A percentile compares a stretch with the other conserved stretches of the same genome.
phyloP scores from a whole-genome alignment of 2,797 vertebrate genomes.

The Tokudaia tokunoshimensis region DNA sequence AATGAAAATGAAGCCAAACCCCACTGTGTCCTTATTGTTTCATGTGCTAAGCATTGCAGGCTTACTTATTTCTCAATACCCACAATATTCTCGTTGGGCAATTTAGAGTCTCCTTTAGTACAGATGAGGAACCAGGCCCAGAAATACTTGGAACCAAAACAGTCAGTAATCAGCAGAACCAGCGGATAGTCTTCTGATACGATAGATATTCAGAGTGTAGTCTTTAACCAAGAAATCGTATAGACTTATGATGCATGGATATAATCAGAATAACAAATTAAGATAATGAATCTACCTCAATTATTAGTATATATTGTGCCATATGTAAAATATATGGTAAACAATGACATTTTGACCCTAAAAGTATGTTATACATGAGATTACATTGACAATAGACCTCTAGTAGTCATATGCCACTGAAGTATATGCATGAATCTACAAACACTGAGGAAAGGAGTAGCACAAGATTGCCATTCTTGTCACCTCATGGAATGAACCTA shows the following conservation, averaged over 20 bases:
- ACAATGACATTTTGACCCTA: not conserved
- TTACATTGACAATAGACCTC: not conserved
- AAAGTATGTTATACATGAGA: not conserved
- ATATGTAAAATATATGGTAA: not conserved
- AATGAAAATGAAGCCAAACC: not conserved
- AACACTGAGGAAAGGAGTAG: not conserved
- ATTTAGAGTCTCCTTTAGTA: not conserved
- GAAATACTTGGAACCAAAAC: not conserved
- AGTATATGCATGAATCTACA: not conserved
- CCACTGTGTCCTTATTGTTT: not conserved
- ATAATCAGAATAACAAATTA: not conserved
- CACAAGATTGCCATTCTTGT: not conserved
- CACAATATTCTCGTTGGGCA: not conserved
- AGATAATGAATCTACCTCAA: not conserved
- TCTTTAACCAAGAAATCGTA: slow-evolving; percentile 6
- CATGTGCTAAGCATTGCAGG: not conserved
- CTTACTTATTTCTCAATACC: not conserved
- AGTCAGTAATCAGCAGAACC: not conserved
- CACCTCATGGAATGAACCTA: not conserved
- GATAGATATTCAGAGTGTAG: not conserved
- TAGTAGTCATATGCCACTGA: not conserved
- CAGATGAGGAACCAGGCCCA: not conserved
- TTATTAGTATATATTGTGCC: not conserved
- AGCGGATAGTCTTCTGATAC: not conserved
- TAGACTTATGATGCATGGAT: not conserved